Base-by-base conservation (phyloP, 2,113 vertebrate genomes). In the Natator depressus region DNA sequence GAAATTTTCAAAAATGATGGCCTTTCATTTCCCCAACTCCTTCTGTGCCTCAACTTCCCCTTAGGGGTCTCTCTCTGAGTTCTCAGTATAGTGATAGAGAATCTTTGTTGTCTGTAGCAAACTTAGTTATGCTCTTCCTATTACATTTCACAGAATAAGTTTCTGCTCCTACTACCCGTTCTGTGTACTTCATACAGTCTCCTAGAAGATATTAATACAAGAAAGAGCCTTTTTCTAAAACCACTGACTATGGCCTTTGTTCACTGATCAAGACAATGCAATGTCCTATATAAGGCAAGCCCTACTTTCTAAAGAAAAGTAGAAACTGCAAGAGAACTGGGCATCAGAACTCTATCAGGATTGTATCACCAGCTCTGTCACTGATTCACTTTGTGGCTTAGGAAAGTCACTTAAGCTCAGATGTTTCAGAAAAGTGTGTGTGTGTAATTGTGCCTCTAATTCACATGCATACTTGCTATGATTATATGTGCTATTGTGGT, bases 371-470 rank as follows among this genome's bases (percentile, higher is more conserved):
- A 20, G 3, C 17, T 84, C 82, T 2, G 1, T 54, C 85, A 89
- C 38, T 1, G 0, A 27, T 75, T 89, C 0, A 0, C 19, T 46
- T 69, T 69, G 62, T 69, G 62, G 62, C 29, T 31, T 69, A 69
- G 7, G 62, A 69, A 69, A 69, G 16, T n/a, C 31, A 69, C 31
- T n/a, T n/a, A 35, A 17, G 35, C 19, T 8, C 51, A 86, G 80
- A 3, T 2, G 82, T 95, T 96, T 89, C 83, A 72, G 85, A 82
- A 53, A 90, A 94, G 46, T 87, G 75, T 89, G 72, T 89, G 72
- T 29, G 49, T 84, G n/a, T 81, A 80, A 80, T 49, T 55, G 1
- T 57, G 87, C 78, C 79, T 82, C 75, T 75, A 47, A 27, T 88
- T 72, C 57, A 54, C 1, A 0, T 80, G 38, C 62, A 69, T 69